phyloP scores from a whole-genome alignment of 2,797 vertebrate genomes.

The Arnoldichthys spilopterus region DNA sequence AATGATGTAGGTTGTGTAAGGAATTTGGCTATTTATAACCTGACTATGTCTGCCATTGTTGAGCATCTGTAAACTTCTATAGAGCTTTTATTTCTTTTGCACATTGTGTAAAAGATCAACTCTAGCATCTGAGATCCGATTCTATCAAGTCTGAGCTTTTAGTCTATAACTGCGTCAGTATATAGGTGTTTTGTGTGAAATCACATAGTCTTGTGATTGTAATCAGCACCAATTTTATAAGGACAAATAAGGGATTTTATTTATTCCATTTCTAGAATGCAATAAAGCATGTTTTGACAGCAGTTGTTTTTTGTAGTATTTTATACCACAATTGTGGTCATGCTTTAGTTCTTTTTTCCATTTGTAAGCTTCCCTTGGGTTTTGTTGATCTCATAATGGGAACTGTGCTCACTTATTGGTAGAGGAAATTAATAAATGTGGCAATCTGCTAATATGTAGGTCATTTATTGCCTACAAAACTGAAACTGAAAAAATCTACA shows the following conservation, averaged over 20 bases:
- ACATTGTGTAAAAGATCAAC: background rate
- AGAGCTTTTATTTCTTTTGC: background rate
- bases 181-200: background rate
- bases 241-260: background rate
- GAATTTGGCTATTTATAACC: background rate
- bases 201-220: background rate
- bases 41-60: background rate
- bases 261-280: background rate
- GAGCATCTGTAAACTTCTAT: background rate
- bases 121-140: background rate
- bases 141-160: background rate
- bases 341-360: background rate
- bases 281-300: background rate
- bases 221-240: background rate
- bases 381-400: conserved; percentile 4
- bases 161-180: background rate
- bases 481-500: background rate
- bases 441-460: background rate
- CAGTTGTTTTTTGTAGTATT: background rate
- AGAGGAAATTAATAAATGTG: background rate
- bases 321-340: background rate
- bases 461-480: background rate
- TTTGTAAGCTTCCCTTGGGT: background rate
- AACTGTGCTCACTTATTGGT: background rate
- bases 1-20: background rate